Evolutionary conservation across 2,888 invertebrate species (phyloP).

Genomic region (Falcaria lacertinaria): DNA sequence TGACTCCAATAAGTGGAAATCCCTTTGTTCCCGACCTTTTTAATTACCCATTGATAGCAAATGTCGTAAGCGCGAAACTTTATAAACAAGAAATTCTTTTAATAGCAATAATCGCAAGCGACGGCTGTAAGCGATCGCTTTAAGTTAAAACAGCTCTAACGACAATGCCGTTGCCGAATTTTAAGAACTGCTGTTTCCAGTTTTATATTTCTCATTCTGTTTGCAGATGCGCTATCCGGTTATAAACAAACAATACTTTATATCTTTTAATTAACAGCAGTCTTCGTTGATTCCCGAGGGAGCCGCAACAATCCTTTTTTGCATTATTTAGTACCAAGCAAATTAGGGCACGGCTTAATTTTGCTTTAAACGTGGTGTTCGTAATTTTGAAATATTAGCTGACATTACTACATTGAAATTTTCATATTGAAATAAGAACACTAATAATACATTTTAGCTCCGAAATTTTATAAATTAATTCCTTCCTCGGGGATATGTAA

Average conservation of each 20-base stretch:
- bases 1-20: no score
- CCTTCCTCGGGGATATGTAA: no score
- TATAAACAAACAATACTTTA: slow-evolving; percentile 24
- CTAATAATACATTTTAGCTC: no score
- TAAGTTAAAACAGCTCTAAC: not conserved
- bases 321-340: slow-evolving; percentile 7
- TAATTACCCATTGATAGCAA: not conserved
- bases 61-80: not conserved
- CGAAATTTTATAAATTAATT: no score
- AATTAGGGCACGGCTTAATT: slow-evolving; percentile 35
- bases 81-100: not conserved
- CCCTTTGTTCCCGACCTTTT: no score
- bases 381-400: not conserved
- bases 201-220: slow-evolving; percentile 1
- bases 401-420: not conserved
- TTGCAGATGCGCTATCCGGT: slow-evolving; percentile 6
- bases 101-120: not conserved
- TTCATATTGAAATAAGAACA: no score
- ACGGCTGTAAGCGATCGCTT: not conserved
- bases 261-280: slow-evolving; percentile 45
- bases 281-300: slow-evolving; percentile 20
- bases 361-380: slow-evolving; percentile 13
- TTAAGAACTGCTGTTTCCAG: not conserved
- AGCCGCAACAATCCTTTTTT: slow-evolving; percentile 29
- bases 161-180: not conserved